phyloP scores from a whole-genome alignment of 2,888 invertebrate species.

The Nesidiocoris tenuis region DNA sequence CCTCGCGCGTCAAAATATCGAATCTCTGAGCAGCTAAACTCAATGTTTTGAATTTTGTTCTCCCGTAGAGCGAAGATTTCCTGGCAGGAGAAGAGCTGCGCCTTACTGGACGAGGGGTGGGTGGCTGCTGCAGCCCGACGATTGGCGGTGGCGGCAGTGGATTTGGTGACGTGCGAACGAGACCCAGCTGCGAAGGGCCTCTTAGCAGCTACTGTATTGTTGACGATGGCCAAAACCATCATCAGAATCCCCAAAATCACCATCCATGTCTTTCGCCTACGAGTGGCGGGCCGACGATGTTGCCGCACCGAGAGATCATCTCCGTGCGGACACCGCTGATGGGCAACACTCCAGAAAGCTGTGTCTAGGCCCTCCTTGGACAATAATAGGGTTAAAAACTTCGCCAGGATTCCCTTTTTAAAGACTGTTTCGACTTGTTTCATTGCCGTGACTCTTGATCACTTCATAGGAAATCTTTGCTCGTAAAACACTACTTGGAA shows the following conservation, averaged over 20 bases:
- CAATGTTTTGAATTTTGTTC: too few species aligned
- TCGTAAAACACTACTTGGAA: too few species aligned
- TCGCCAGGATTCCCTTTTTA: too few species aligned
- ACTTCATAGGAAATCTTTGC: too few species aligned
- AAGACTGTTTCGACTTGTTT: too few species aligned
- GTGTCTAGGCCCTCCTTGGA: constrained; percentile 62
- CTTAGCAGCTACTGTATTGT: constrained; percentile 23
- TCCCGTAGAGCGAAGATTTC: constrained; percentile 19
- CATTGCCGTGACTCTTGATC: too few species aligned
- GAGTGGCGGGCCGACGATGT: constrained; percentile 17
- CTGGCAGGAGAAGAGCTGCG: neutral
- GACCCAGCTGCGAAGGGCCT: constrained; percentile 11
- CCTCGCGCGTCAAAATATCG: too few species aligned
- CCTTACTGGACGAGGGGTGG: neutral
- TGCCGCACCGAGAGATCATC: constrained; percentile 62
- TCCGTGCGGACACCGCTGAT: constrained; percentile 69
- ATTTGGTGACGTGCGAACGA: constrained; percentile 9
- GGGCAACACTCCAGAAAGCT: constrained; percentile 68
- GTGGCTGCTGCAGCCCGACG: neutral
- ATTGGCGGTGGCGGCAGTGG: neutral
- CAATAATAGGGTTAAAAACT: too few species aligned
- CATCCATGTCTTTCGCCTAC: constrained; percentile 40
- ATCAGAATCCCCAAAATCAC: neutral
- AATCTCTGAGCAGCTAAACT: too few species aligned
- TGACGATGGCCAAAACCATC: constrained; percentile 4